Evolutionary conservation across 37 sponge, comb jelly and placozoan genomes (phyloP), one percentile per base, ranked within the genome.

Genomic region (Amphimedon queenslandica): DNA sequence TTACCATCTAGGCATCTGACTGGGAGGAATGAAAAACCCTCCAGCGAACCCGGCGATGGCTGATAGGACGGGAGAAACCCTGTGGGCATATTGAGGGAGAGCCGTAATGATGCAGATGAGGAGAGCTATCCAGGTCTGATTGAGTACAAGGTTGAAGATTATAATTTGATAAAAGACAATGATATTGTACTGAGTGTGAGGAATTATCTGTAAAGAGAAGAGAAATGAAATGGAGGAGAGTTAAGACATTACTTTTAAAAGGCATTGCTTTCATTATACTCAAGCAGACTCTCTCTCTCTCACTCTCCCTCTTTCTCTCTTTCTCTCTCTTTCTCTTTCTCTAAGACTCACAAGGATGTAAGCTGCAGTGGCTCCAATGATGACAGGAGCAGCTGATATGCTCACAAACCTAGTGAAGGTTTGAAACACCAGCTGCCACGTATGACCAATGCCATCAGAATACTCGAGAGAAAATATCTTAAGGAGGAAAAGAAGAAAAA

Each of bases 71-170:
- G 94, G 94, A 29, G 94, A 85, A 24, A 89, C 42, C 8, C 84
- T 55, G 51, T 70, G 80, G 65, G 80, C 77, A 40, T 32, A 55
- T 1, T 43, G 34, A 25, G 94, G 89, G 8, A 42, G 25, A 28
- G 58, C 35, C 0, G 55, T 41, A 56, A 93, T 78, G 64, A 93
- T 28, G 4, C 81, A 77, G 21, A 72, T 73, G 21, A 89, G 64
- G n/a, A 89, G 40, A 21, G 90, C 78, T 36, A 79, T 74, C 94
- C 90, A 93, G 13, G 83, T 78, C 55, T 88, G 89, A 73, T 93
- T 93, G 57, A 93, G 72, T 23, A 89, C 76, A 28, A 93, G 27
- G 53, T 67, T 81, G 36, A 85, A 29, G 27, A 74, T 31, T 10
- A 55, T 37, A 36, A 88, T 25, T 36, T 85, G 80, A 11, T 67